Evolutionary conservation across 2,113 vertebrate species (phyloP).

Genomic region (Gallinago undulata): DNA sequence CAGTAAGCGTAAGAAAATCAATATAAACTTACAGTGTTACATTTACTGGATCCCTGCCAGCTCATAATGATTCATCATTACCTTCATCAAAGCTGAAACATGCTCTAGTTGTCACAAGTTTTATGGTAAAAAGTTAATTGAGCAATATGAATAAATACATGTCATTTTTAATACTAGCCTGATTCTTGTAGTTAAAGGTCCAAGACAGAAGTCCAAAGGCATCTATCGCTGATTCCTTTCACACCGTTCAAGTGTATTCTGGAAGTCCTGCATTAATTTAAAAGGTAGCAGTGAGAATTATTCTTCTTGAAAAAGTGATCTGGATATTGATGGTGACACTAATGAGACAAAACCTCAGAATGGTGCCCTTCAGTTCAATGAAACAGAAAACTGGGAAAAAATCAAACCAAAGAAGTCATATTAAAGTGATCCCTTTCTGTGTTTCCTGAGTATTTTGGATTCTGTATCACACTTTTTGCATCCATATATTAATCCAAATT

Average conservation of each 20-base stretch:
- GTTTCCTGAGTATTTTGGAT: background rate
- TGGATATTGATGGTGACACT: background rate
- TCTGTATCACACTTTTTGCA: background rate
- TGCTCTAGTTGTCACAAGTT: background rate
- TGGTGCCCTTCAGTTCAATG: background rate
- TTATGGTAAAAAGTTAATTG: background rate
- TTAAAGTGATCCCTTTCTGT: background rate
- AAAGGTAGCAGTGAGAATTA: background rate
- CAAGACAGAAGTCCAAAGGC: background rate
- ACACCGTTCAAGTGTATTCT: background rate
- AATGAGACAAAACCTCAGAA: background rate
- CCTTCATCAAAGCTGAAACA: background rate
- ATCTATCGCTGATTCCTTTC: background rate
- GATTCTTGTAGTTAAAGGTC: background rate
- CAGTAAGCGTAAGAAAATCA: background rate
- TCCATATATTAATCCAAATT: background rate
- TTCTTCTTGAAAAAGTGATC: background rate
- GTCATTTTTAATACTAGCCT: background rate
- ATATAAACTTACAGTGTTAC: background rate
- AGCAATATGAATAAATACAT: slow-evolving; percentile 1
- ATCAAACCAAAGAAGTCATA: background rate
- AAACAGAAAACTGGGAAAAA: background rate
- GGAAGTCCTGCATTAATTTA: background rate
- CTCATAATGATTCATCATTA: slow-evolving; percentile 3
- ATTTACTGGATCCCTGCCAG: background rate